phyloP scores from a whole-genome alignment of 1,140 invertebrate genomes.

The Hyposmocoma kahamanoa region DNA sequence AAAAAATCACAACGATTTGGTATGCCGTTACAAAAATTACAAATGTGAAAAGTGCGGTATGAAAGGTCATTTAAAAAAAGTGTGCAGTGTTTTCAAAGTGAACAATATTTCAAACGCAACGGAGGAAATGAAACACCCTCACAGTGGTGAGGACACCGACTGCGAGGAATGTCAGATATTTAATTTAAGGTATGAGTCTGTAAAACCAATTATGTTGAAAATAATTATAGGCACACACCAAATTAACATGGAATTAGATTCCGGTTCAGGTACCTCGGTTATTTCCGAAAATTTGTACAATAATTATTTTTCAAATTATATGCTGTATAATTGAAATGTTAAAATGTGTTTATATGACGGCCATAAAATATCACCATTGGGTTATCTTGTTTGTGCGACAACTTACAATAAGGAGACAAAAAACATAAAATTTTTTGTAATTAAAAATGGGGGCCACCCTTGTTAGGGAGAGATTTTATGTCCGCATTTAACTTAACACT shows the following conservation, averaged over 20 bases:
- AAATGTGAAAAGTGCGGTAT: not conserved
- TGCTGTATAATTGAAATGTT: not conserved
- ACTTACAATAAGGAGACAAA: not conserved
- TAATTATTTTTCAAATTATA: not conserved
- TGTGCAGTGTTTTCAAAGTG: not conserved
- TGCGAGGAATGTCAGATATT: constrained; percentile 1
- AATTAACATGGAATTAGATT: constrained; percentile 3
- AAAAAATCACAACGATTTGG: not conserved
- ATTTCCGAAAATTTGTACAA: constrained; percentile 4
- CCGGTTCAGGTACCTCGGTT: not conserved
- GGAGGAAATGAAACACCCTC: not conserved
- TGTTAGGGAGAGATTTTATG: constrained; percentile 30
- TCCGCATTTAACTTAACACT: constrained; percentile 20
- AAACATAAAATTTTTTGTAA: not conserved
- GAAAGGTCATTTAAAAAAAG: constrained; percentile 8
- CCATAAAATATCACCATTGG: not conserved
- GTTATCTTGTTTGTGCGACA: not conserved
- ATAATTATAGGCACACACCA: not conserved
- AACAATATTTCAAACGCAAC: not conserved
- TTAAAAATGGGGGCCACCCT: constrained; percentile 19
- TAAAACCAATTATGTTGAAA: not conserved
- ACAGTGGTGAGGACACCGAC: too few relatives aligned
- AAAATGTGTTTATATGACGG: constrained; percentile 3
- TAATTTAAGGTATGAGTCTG: constrained; percentile 2
- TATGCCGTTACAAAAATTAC: constrained; percentile 3